phyloP scores from a whole-genome alignment of 2,113 vertebrate genomes.

The Rallus limicola region DNA sequence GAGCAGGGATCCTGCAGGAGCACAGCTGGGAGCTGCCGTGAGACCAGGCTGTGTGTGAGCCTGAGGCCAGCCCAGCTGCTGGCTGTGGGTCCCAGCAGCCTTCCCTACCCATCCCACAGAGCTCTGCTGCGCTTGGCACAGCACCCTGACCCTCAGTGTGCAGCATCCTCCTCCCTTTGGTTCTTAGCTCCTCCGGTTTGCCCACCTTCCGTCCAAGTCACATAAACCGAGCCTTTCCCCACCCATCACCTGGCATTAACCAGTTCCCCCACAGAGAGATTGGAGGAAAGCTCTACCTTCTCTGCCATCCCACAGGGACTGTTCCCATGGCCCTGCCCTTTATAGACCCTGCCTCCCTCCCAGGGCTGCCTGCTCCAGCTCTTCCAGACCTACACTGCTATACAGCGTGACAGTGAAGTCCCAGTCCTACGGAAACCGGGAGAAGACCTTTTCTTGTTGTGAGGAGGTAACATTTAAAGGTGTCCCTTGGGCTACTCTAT shows the following conservation, averaged over 20 bases:
- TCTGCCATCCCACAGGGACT: rapidly evolving
- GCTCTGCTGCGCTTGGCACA: background rate
- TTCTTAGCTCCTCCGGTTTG: background rate
- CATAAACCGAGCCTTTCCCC: background rate
- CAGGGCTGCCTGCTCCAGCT: rapidly evolving
- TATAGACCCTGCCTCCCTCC: background rate
- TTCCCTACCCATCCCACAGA: background rate
- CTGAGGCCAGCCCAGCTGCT: background rate
- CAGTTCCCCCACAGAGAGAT: background rate
- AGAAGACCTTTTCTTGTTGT: constrained; percentile 29
- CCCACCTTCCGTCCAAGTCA: background rate
- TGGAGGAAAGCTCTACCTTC: background rate
- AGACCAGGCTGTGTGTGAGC: rapidly evolving
- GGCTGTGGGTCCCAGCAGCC: background rate
- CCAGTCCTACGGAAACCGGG: background rate
- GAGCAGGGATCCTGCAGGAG: background rate
- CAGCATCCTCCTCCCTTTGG: background rate
- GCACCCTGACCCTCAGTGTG: rapidly evolving
- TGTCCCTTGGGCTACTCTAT: constrained; percentile 55
- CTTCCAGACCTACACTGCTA: background rate
- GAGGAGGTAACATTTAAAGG: constrained; percentile 75
- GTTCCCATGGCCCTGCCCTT: background rate
- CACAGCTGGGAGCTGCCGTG: background rate
- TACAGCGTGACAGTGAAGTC: background rate
- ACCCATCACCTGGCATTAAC: background rate